phyloP scores from a whole-genome alignment of 37 sponge, comb jelly and placozoan genomes.

The Petrosia ficiformis region DNA sequence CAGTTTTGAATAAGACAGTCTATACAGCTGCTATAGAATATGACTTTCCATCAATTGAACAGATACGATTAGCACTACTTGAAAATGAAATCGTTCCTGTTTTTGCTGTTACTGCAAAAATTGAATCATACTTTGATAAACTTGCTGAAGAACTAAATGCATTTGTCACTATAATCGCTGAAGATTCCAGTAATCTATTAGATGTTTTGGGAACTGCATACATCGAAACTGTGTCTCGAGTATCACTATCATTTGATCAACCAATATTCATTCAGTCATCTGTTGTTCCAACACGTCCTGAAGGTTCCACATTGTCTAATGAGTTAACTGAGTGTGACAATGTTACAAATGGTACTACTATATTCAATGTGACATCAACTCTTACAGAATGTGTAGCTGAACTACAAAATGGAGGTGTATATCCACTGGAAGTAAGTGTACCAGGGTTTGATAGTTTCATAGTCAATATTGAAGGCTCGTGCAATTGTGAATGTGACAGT shows the following conservation, averaged over 20 bases:
- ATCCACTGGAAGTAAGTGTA: background rate
- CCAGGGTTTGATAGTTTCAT: slow-evolving; percentile 18
- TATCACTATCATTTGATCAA: background rate
- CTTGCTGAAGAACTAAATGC: too few species aligned
- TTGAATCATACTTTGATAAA: too few species aligned
- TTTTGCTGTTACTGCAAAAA: background rate
- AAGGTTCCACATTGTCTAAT: background rate
- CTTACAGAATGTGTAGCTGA: background rate
- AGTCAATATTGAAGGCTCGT: background rate
- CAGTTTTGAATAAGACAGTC: background rate
- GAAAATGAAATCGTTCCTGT: background rate
- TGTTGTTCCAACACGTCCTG: background rate
- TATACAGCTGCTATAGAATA: background rate
- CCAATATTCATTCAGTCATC: background rate
- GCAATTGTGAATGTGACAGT: slow-evolving; percentile 7
- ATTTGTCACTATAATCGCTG: too few species aligned
- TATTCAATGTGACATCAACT: background rate
- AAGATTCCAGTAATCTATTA: slow-evolving; percentile 26
- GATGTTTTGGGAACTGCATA: slow-evolving; percentile 20
- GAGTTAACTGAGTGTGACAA: background rate
- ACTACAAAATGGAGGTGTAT: background rate
- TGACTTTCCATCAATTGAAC: background rate
- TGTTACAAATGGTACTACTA: background rate
- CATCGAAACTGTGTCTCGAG: background rate
- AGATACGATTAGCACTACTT: background rate